Conservation (phyloP, 1,140 invertebrate species). For the Bombus huntii region DNA sequence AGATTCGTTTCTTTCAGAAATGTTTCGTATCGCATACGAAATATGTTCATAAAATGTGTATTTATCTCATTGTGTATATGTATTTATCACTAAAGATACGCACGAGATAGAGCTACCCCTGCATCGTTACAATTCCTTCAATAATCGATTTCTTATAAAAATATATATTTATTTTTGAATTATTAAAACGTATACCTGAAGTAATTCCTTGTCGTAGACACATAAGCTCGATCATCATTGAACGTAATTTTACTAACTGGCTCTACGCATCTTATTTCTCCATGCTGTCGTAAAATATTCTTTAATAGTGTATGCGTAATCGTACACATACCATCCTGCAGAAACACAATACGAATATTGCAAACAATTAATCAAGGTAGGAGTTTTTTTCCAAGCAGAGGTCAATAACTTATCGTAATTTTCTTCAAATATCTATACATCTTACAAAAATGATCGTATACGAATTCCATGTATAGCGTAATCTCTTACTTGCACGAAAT, state of each 20-base stretch:
- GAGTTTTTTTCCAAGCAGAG: too few species aligned
- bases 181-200: constrained; percentile 55
- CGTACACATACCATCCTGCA: constrained; percentile 58
- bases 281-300: constrained; percentile 44
- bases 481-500: constrained; percentile 60
- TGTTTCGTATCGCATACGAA: too few species aligned
- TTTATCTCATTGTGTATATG: too few species aligned
- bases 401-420: too few species aligned
- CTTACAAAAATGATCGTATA: too few species aligned
- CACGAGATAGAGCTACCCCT: too few species aligned
- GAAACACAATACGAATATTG: neutral
- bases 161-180: neutral
- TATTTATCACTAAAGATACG: too few species aligned
- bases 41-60: too few species aligned
- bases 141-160: too few species aligned
- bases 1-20: too few species aligned
- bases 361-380: neutral
- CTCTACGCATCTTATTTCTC: constrained; percentile 54
- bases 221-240: constrained; percentile 59
- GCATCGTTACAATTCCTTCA: too few species aligned
- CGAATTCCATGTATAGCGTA: too few species aligned
- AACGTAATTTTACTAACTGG: constrained; percentile 60
- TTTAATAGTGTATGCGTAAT: constrained; percentile 53
- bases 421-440: neutral
- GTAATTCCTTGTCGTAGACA: constrained; percentile 45